phyloP scores from a whole-genome alignment of 2,797 vertebrate genomes.

The Micromesistius poutassou region DNA sequence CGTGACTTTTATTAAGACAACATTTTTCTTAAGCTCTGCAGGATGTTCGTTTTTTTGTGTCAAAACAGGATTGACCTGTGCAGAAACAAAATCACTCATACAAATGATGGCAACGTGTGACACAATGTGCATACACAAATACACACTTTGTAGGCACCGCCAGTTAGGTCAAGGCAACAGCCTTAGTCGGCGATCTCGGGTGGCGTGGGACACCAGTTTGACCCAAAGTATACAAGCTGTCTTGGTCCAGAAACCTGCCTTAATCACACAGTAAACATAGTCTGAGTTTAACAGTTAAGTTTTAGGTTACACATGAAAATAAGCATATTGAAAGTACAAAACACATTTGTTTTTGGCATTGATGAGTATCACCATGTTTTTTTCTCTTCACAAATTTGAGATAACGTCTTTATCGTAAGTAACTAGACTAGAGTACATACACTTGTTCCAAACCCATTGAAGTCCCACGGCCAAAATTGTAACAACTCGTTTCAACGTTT shows the following conservation, averaged over 20 bases:
- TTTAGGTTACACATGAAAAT: background rate
- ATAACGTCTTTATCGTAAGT: background rate
- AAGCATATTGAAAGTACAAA: background rate
- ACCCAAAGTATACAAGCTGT: background rate
- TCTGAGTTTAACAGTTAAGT: background rate
- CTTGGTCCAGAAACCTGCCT: background rate
- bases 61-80: background rate
- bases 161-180: background rate
- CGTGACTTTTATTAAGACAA: conserved; percentile 2
- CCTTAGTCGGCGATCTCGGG: background rate
- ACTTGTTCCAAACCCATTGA: background rate
- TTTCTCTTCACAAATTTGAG: background rate
- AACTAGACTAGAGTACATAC: background rate
- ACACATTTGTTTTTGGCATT: background rate
- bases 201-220: background rate
- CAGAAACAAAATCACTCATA: background rate
- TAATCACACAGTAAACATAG: background rate
- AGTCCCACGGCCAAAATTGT: background rate
- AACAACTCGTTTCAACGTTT: background rate
- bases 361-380: background rate
- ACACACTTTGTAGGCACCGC: background rate
- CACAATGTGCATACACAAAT: background rate
- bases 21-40: background rate
- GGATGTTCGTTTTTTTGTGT: background rate
- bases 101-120: background rate